Evolutionary conservation across 2,113 vertebrate species (phyloP).

Genomic region (Marmota monax): DNA sequence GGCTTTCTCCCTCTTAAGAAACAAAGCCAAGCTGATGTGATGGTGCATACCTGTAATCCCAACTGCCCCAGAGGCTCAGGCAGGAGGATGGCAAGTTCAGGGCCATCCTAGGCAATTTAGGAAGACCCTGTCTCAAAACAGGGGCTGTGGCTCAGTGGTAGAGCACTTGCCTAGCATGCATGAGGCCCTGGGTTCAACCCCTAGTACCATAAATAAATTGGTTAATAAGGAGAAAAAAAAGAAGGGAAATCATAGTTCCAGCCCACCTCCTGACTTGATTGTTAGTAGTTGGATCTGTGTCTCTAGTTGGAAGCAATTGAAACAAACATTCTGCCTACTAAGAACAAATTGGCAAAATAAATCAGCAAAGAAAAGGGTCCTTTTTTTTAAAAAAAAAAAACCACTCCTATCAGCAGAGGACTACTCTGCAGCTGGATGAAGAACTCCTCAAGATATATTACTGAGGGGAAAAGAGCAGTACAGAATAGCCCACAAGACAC

Average conservation of each 20-base stretch:
- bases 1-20: neutral
- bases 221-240: no score
- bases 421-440: neutral
- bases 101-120: neutral
- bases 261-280: neutral
- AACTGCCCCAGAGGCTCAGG: neutral
- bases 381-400: neutral
- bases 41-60: no score
- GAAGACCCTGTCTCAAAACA: neutral
- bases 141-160: neutral
- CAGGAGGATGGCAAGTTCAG: neutral
- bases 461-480: neutral
- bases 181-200: neutral
- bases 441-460: neutral
- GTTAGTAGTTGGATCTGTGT: neutral
- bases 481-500: neutral
- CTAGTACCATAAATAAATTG: neutral
- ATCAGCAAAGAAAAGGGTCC: neutral
- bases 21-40: neutral
- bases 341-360: neutral
- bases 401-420: neutral
- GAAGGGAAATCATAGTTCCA: neutral
- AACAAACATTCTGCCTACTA: neutral
- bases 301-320: neutral
- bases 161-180: neutral